phyloP scores from a whole-genome alignment of 2,888 invertebrate genomes.

The Neoaliturus tenellus region DNA sequence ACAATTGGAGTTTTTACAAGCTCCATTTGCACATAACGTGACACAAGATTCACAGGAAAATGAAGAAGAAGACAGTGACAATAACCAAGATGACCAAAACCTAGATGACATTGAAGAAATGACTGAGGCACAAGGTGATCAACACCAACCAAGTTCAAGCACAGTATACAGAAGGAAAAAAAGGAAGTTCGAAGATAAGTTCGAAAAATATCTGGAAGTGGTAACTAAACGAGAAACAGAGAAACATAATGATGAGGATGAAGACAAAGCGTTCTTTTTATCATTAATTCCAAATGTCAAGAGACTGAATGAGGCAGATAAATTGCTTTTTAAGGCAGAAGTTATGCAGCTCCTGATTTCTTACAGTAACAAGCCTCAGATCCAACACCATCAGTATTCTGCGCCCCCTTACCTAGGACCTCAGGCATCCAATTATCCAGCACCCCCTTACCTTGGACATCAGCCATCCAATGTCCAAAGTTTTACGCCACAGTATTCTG shows the following conservation, averaged over 20 bases:
- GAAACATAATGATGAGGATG: neutral
- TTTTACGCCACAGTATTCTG: too few relatives aligned
- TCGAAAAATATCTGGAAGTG: conserved; percentile 12
- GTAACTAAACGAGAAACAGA: neutral
- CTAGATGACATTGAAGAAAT: conserved; percentile 16
- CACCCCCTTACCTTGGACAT: neutral
- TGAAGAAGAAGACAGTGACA: neutral
- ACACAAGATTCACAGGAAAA: conserved; percentile 1
- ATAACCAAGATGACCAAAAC: neutral
- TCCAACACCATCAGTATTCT: neutral
- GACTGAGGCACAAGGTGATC: neutral
- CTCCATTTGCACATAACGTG: neutral
- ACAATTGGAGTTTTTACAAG: neutral
- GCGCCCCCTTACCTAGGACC: neutral
- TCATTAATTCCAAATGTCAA: conserved; percentile 10
- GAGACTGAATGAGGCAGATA: neutral
- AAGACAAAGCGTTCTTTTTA: neutral
- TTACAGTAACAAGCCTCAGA: neutral
- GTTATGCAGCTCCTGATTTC: neutral
- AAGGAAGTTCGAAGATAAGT: conserved; percentile 6
- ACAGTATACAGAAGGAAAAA: neutral
- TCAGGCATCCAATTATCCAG: neutral
- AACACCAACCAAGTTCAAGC: neutral
- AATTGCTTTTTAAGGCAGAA: neutral
- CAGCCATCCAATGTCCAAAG: too few relatives aligned